phyloP scores from a whole-genome alignment of 2,888 invertebrate genomes.

The Platypus cylindrus region DNA sequence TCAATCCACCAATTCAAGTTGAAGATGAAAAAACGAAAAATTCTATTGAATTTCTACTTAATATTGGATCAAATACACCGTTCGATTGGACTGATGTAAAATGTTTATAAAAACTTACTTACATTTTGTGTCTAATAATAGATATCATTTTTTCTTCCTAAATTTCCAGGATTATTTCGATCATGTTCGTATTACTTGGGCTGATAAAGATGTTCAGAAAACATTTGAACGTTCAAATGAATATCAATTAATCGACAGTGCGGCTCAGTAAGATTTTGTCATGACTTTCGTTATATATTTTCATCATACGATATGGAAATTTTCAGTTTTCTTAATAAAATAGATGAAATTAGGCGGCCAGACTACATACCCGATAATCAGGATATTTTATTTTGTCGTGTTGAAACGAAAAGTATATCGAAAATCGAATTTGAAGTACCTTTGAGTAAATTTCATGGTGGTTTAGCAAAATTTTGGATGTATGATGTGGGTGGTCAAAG shows the following conservation, averaged over 20 bases:
- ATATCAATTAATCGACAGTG: constrained; percentile 68
- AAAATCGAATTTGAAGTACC: constrained; percentile 62
- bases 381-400: constrained; percentile 65
- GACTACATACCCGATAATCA: constrained; percentile 61
- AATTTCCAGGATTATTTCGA: constrained; percentile 56
- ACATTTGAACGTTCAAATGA: constrained; percentile 60
- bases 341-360: constrained; percentile 48
- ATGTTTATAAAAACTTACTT: constrained; percentile 3
- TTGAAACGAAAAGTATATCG: constrained; percentile 59
- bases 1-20: constrained; percentile 37
- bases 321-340: constrained; percentile 60
- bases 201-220: constrained; percentile 55
- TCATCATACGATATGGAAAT: background rate
- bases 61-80: constrained; percentile 39
- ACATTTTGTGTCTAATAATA: constrained; percentile 1
- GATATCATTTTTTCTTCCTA: background rate
- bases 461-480: constrained; percentile 63
- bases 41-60: constrained; percentile 39
- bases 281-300: background rate
- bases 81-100: constrained; percentile 44
- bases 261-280: constrained; percentile 58
- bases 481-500: constrained; percentile 77
- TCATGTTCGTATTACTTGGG: constrained; percentile 53
- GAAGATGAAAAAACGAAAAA: constrained; percentile 37
- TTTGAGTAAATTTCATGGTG: constrained; percentile 56